Percentiles rank a stretch among this genome's conserved stretches.
phyloP scores from a whole-genome alignment of 2,113 vertebrate genomes.

The Anoura caudifer region DNA sequence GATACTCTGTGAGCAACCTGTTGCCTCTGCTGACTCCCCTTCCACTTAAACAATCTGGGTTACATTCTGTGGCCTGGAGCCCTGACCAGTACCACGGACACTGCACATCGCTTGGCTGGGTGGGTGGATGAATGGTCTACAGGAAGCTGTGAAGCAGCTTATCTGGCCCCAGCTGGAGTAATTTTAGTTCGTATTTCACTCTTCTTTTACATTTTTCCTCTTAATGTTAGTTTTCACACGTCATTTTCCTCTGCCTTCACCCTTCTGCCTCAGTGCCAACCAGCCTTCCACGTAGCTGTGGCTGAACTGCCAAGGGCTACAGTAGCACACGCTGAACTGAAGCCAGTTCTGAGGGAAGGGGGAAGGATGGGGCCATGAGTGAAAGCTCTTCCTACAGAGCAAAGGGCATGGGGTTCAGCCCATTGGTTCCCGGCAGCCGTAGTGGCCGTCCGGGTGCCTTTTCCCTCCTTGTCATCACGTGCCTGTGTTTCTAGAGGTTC shows the following conservation, averaged over 20 bases:
- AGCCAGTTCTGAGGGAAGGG: background rate
- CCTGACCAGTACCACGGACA: background rate
- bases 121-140: background rate
- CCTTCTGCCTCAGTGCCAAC: background rate
- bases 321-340: background rate
- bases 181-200: background rate
- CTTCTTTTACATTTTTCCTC: background rate
- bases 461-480: background rate
- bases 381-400: background rate
- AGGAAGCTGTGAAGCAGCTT: background rate
- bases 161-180: background rate
- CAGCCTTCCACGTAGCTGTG: background rate
- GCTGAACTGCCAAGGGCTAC: background rate
- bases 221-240: background rate
- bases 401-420: background rate
- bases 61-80: background rate
- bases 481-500: background rate
- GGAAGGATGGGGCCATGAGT: background rate
- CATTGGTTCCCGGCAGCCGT: no score
- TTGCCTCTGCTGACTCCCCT: background rate
- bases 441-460: fast-evolving
- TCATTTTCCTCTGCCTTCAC: background rate
- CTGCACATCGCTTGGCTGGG: background rate
- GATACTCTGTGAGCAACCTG: background rate
- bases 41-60: background rate